Percentiles rank a stretch among this genome's conserved stretches.
Evolutionary conservation across 2,113 vertebrate species (phyloP).

Genomic region (Callipepla californica): DNA sequence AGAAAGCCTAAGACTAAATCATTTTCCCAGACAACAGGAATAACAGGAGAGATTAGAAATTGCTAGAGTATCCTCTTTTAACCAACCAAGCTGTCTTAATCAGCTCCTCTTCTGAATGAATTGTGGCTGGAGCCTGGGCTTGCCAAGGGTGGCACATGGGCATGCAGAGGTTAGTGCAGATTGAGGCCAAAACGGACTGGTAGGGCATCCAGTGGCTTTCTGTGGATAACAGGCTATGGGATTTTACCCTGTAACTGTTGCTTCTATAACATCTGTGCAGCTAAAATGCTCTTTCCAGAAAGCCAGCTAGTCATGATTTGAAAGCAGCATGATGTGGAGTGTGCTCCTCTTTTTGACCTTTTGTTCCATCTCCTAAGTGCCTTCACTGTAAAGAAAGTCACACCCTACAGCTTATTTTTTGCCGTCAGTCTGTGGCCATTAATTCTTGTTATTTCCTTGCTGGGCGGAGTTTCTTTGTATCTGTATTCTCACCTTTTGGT

Average conservation of each 20-base stretch:
- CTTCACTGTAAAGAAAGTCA: neutral
- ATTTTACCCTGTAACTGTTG: neutral
- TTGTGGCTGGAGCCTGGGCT: neutral
- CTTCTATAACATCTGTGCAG: neutral
- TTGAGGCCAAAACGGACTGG: neutral
- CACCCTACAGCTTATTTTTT: conserved; percentile 54
- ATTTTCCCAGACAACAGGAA: neutral
- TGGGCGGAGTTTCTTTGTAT: conserved; percentile 43
- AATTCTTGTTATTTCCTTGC: conserved; percentile 34
- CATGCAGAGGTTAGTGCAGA: neutral
- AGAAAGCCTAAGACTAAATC: neutral
- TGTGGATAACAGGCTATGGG: neutral
- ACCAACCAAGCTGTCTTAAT: neutral
- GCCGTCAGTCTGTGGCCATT: conserved; percentile 6
- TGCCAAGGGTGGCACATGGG: neutral
- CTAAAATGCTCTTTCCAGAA: conserved; percentile 34
- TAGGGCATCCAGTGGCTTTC: neutral
- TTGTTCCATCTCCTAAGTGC: conserved; percentile 48
- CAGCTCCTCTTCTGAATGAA: neutral
- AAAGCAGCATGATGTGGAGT: conserved; percentile 7
- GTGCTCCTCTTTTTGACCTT: conserved; percentile 55
- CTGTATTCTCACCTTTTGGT: neutral
- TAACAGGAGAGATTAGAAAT: neutral
- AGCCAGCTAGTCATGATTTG: conserved; percentile 3
- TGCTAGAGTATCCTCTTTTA: neutral